phyloP scores from a whole-genome alignment of 2,113 vertebrate species.

The Delphinus delphis region DNA sequence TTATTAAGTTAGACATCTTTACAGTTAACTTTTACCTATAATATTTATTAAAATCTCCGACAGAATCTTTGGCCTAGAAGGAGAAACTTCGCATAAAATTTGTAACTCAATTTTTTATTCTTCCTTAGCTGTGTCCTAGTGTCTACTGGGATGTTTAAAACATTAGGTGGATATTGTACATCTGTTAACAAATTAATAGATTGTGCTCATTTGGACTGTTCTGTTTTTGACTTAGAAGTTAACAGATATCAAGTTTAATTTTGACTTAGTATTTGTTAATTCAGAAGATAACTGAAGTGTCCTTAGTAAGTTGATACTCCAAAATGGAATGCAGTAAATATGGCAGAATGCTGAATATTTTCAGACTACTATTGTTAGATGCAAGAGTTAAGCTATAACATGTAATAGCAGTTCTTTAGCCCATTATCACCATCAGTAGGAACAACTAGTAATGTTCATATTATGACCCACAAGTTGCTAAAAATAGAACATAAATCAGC shows the following conservation, averaged over 20 bases:
- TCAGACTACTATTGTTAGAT: background rate
- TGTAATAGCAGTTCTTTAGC: background rate
- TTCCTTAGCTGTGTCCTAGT: background rate
- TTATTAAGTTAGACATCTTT: conserved; percentile 22
- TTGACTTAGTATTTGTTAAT: conserved; percentile 1
- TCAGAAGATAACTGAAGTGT: background rate
- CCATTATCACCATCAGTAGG: background rate
- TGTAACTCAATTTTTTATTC: conserved; percentile 9
- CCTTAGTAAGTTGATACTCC: background rate
- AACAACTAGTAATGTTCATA: background rate
- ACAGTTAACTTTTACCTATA: conserved; percentile 10
- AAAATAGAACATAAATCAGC: conserved; percentile 15
- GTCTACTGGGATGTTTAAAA: background rate
- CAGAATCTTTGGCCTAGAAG: background rate
- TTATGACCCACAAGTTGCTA: background rate
- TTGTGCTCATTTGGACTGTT: background rate
- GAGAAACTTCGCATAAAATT: conserved; percentile 13
- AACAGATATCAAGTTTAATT: conserved; percentile 1
- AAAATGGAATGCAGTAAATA: conserved; percentile 29
- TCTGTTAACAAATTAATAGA: background rate
- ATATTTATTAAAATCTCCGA: background rate
- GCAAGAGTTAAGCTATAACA: background rate
- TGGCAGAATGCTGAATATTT: background rate
- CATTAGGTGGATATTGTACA: background rate
- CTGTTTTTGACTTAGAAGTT: conserved; percentile 19